Evolutionary conservation across 2,797 vertebrate species (phyloP), one percentile per base, ranked within the genome.

Genomic region (Aldrovandia affinis): DNA sequence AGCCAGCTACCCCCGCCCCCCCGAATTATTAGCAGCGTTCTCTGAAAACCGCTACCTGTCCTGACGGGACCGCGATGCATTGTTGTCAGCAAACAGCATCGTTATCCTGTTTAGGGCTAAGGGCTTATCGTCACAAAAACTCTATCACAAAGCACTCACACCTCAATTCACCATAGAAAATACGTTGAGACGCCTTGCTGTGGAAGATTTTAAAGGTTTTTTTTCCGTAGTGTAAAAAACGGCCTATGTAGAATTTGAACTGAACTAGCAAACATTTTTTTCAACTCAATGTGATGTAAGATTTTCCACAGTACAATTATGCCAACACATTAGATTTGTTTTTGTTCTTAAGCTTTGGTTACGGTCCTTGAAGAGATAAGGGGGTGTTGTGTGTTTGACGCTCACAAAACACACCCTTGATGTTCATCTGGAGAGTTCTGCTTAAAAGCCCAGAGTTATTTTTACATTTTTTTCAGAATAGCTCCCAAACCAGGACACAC

Each of bases 381-480:
- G 7, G 6, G 6, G 1, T 68, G 12, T 68, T 33, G 33, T 28
- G 28, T 14, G 28, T 85, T 89, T 89, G 91, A 92, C 92, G 93
- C 89, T 81, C 86, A 89, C 88, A 82, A 86, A 65, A 36, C 79
- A 1, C 80, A 54, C 84, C 80, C 80, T 88, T 86, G 85, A 77
- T 81, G 81, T 12, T 2, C 55, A 86, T 83, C 84, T 65, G 88
- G 68, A 82, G 77, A 28, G 18, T 25, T 70, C 36, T 14, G 86
- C 47, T 81, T 68, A 1, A 81, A 63, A 61, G n/a, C 88, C 83
- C 18, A 87, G 85, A 83, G 30, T 80, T 68, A 14, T 80, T 80
- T 42, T 83, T 70, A 81, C 68, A 50, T 84, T 73, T 10, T 14
- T 80, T 70, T 79, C 80, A 39, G n/a, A 5, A 20, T 59, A 78